Conservation (phyloP, 2,113 vertebrate species). For the Psittacara wagleri region DNA sequence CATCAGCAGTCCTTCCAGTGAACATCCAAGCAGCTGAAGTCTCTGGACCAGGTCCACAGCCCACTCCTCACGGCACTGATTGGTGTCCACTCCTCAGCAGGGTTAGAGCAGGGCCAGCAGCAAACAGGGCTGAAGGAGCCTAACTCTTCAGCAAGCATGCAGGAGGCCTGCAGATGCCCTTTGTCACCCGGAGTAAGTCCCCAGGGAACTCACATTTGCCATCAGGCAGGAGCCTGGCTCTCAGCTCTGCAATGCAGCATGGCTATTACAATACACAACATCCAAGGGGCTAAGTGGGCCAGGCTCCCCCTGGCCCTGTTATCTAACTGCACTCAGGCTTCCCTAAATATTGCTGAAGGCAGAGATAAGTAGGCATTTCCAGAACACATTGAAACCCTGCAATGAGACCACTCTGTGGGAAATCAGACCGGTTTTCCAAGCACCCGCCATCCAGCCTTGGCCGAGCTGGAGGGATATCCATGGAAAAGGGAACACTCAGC, state of each 20-base stretch:
- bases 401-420: not conserved
- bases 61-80: rapidly evolving
- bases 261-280: not conserved
- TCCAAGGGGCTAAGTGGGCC: not conserved
- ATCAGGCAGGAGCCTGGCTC: not conserved
- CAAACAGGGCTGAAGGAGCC: not conserved
- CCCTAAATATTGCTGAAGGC: not conserved
- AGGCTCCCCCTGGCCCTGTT: not conserved
- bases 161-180: not conserved
- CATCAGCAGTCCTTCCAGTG: not conserved
- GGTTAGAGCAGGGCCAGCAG: not conserved
- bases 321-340: not conserved
- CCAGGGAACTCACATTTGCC: not conserved
- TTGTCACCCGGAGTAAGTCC: not conserved
- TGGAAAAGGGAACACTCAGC: not conserved
- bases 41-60: rapidly evolving
- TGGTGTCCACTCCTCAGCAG: not conserved
- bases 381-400: not conserved
- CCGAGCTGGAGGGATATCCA: not conserved
- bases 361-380: slow-evolving; percentile 19
- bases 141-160: not conserved
- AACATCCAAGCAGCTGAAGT: not conserved
- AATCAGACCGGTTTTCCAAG: not conserved
- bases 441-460: not conserved
- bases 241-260: not conserved